Conservation (phyloP, 2,888 invertebrate species). For the Apomyelois bistriatella region DNA sequence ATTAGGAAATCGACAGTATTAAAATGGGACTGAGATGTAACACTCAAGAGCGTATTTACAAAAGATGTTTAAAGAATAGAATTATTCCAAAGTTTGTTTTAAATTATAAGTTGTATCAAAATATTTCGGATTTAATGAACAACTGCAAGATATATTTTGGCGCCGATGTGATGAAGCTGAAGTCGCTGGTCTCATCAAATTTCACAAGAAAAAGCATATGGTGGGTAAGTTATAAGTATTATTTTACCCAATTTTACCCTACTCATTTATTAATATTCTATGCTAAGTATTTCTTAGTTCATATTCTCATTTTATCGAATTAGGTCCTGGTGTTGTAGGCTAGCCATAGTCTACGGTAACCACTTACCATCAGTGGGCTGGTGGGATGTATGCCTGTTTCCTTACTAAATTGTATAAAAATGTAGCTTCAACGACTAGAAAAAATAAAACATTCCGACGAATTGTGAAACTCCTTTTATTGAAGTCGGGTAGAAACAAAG, state of each 20-base stretch:
- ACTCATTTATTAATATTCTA: too few relatives aligned
- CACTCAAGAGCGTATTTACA: constrained; percentile 6
- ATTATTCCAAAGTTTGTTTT: constrained; percentile 9
- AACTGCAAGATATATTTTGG: constrained; percentile 8
- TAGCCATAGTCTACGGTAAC: too few relatives aligned
- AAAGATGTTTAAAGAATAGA: constrained; percentile 8
- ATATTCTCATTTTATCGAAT: too few relatives aligned
- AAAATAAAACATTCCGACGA: too few relatives aligned
- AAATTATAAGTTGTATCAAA: constrained; percentile 17
- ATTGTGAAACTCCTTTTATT: too few relatives aligned
- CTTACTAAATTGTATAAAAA: too few relatives aligned
- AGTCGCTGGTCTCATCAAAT: background rate
- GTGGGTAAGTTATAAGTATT: constrained; percentile 4
- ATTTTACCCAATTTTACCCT: background rate
- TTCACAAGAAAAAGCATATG: background rate
- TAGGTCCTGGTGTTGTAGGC: too few relatives aligned
- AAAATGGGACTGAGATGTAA: constrained; percentile 14
- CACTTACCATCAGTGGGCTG: too few relatives aligned
- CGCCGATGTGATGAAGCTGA: background rate
- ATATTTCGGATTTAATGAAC: constrained; percentile 6
- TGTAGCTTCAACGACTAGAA: too few relatives aligned
- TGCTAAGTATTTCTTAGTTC: too few relatives aligned
- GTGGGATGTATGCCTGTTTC: too few relatives aligned
- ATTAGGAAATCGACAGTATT: constrained; percentile 11
- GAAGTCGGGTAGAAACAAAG: too few relatives aligned